Evolutionary conservation across 1,140 invertebrate genomes (phyloP), one percentile per base, ranked within the genome.

Genomic region (Melipona quadrifasciata): DNA sequence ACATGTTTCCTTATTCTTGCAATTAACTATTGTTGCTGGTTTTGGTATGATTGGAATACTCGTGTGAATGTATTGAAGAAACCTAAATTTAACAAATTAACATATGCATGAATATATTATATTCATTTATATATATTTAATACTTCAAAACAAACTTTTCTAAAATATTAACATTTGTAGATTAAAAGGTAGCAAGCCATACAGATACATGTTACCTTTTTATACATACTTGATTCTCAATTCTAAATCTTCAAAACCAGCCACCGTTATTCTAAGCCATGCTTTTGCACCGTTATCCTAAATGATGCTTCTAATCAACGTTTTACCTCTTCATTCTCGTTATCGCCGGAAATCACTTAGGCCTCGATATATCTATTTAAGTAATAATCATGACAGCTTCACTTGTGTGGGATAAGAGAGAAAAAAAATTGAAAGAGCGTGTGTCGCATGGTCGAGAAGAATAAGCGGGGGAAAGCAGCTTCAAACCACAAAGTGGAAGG

Each of bases 291-390:
- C 0, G 61, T 24, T 64, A n/a, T 27, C 21, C 21, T 24, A 72
- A 72, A 27, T 21, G n/a, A 73, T 53, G 2, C 47, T 27, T 12
- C 71, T 73, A 53, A 73, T 72, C n/a, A 16, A 27, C 58, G 24
- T 82, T 75, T 24, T 5, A 75, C 47, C 70, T 61, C 16, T 58
- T 17, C 24, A 27, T 55, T 8, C 12, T 16, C 70, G 39, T 82
- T 82, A 82, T 76, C 80, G 47, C 58, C 80, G 80, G 80, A 82
- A 82, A 72, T 57, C 80, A 39, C 58, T 65, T 53, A 53, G 31
- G 11, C 58, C 58, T 27, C 17, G 31, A 31, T 27, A 61, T 74
- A 73, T 73, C 72, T 75, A 65, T 76, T 67, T 71, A 53, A 67
- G 58, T 53, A 67, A 82, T 76, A 67, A 82, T 82, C 71, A 58